Percentiles rank a stretch among this genome's conserved stretches.
Conservation (phyloP, 2,113 vertebrate species). For the Cynopterus brachyotis region DNA sequence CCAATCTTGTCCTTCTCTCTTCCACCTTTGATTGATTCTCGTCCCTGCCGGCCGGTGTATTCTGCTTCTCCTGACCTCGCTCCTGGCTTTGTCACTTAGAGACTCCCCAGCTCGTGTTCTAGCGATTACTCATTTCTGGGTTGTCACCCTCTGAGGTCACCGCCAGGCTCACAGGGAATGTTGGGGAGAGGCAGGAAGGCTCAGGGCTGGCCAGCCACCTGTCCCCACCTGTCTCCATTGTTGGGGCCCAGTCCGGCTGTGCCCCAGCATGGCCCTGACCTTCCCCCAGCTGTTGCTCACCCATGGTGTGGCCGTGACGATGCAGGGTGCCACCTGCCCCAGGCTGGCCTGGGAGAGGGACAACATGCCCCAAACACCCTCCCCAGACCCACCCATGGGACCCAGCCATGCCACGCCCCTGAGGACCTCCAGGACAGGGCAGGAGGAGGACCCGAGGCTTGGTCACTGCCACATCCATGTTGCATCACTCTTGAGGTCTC, state of each 20-base stretch:
- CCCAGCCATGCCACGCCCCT: background rate
- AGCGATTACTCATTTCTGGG: background rate
- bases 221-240: fast-evolving
- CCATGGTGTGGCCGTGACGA: no score
- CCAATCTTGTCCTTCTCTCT: no score
- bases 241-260: background rate
- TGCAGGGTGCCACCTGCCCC: background rate
- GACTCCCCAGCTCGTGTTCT: background rate
- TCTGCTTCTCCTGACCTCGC: background rate
- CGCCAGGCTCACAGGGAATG: background rate
- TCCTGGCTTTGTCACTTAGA: background rate
- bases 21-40: no score
- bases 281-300: background rate
- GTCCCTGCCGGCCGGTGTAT: no score
- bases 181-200: background rate
- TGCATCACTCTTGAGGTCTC: background rate
- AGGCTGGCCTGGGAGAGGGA: background rate
- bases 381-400: background rate
- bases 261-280: background rate
- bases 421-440: background rate
- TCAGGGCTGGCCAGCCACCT: background rate
- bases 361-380: background rate
- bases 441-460: background rate
- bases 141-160: background rate
- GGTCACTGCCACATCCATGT: background rate